phyloP scores from a whole-genome alignment of 2,797 vertebrate genomes.

The Muraenolepis orangiensis region DNA sequence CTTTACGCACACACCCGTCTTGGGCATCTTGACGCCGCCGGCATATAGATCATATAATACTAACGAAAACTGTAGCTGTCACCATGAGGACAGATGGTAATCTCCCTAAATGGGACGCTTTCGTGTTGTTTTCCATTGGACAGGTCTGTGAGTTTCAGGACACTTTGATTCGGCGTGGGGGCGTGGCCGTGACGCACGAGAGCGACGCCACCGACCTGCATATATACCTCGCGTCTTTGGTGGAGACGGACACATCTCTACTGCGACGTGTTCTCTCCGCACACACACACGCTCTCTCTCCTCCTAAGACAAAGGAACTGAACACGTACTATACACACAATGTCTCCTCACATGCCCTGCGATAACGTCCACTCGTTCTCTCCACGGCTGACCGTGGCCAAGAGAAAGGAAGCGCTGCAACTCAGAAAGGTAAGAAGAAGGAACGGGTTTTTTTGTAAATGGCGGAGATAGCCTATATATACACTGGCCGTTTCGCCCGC shows the following conservation, averaged over 20 bases:
- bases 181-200: slow-evolving; percentile 72
- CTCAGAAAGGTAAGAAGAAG: slow-evolving; percentile 79
- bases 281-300: slow-evolving; percentile 21
- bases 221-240: slow-evolving; percentile 64
- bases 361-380: slow-evolving; percentile 43
- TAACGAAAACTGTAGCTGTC: slow-evolving; percentile 54
- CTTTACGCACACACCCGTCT: slow-evolving; percentile 46
- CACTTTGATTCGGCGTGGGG: slow-evolving; percentile 62
- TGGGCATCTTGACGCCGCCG: slow-evolving; percentile 30
- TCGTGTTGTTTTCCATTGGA: slow-evolving; percentile 59
- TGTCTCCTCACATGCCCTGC: slow-evolving; percentile 64
- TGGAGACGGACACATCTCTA: slow-evolving; percentile 41
- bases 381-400: slow-evolving; percentile 64
- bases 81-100: slow-evolving; percentile 67
- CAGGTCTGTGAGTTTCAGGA: slow-evolving; percentile 41
- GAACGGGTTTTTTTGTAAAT: no score
- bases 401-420: slow-evolving; percentile 74
- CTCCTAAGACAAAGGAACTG: slow-evolving; percentile 22
- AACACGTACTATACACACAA: slow-evolving; percentile 36
- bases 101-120: slow-evolving; percentile 46
- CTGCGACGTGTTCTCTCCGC: not conserved
- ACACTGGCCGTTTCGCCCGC: no score
- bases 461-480: no score
- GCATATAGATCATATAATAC: slow-evolving; percentile 48
- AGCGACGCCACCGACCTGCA: slow-evolving; percentile 60